Evolutionary conservation across 2,888 invertebrate species (phyloP), one percentile per base, ranked within the genome.

Genomic region (Callyntrura sp.): DNA sequence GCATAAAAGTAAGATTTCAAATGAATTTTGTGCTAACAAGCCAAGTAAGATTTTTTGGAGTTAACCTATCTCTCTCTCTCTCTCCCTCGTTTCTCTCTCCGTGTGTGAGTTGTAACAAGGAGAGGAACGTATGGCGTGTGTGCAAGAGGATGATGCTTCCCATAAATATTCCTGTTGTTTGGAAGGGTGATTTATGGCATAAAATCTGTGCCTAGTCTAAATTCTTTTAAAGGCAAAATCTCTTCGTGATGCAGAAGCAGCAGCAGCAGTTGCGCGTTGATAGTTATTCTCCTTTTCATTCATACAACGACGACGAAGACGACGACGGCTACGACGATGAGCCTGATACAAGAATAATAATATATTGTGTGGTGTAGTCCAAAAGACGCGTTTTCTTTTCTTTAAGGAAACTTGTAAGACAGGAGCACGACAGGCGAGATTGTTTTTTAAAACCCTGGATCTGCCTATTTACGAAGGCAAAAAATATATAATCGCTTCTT

Each of bases 81-180:
- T 12, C n/a, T 3, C 12, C 55, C n/a, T 55, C n/a, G n/a, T n/a
- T n/a, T n/a, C n/a, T n/a, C n/a, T n/a, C n/a, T n/a, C n/a, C n/a
- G n/a, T n/a, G n/a, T n/a, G n/a, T n/a, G 88, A 57, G 76, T 62
- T 48, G 70, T 82, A 55, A 88, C 73, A 81, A 88, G 79, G n/a
- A n/a, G n/a, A n/a, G n/a, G n/a, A 68, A 55, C 68, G 45, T 43
- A 62, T 79, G 79, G 79, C 55, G 79, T 79, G 79, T 73, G 73
- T 73, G 79, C 57, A 79, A 57, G 57, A 5, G 23, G 78, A 78
- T 79, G 79, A 79, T 79, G 25, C 79, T 68, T 68, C 76, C 76
- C 88, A 88, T 88, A 88, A 88, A 88, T 88, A 88, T 84, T 88
- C 88, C 57, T 83, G 83, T 76, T 65, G 65, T 70, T 73, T 85